Percentiles rank a stretch among this genome's conserved stretches.
Conservation (phyloP, 2,888 invertebrate species). For the Microchrysa polita region DNA sequence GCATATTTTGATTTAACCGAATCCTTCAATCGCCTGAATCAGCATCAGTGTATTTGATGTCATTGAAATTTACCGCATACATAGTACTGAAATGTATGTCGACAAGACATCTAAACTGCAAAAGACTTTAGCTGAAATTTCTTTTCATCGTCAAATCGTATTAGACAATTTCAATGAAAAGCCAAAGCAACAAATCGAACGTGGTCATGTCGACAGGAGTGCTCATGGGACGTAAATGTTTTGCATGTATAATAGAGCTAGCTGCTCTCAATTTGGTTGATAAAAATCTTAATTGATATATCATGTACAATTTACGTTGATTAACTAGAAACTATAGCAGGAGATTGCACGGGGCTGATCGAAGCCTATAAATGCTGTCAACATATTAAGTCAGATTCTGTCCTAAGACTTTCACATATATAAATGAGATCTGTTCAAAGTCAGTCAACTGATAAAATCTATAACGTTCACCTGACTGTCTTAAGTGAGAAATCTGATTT, state of each 20-base stretch:
- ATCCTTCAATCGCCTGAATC: not conserved
- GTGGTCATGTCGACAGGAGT: not conserved
- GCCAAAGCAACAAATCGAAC: not conserved
- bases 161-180: not conserved
- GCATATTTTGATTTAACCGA: too few relatives aligned
- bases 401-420: slow-evolving; percentile 33
- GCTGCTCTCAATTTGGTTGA: slow-evolving; percentile 41
- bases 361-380: slow-evolving; percentile 27
- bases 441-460: not conserved
- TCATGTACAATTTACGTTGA: slow-evolving; percentile 44
- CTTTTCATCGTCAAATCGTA: slow-evolving; percentile 19
- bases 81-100: slow-evolving; percentile 19
- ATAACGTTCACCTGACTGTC: slow-evolving; percentile 16
- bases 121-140: slow-evolving; percentile 23
- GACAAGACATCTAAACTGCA: slow-evolving; percentile 7
- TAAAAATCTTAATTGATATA: slow-evolving; percentile 47
- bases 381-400: slow-evolving; percentile 27
- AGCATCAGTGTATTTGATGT: slow-evolving; percentile 33
- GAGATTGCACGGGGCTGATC: slow-evolving; percentile 34
- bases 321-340: slow-evolving; percentile 32
- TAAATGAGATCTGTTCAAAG: not conserved
- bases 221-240: slow-evolving; percentile 4
- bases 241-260: slow-evolving; percentile 29
- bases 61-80: slow-evolving; percentile 21
- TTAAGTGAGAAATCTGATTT: not conserved